These are phyloP conservation scores for Knipowitschia caucasica DNA, from an alignment of 2,797 vertebrate species.

Conservation along the genomic window DNA sequence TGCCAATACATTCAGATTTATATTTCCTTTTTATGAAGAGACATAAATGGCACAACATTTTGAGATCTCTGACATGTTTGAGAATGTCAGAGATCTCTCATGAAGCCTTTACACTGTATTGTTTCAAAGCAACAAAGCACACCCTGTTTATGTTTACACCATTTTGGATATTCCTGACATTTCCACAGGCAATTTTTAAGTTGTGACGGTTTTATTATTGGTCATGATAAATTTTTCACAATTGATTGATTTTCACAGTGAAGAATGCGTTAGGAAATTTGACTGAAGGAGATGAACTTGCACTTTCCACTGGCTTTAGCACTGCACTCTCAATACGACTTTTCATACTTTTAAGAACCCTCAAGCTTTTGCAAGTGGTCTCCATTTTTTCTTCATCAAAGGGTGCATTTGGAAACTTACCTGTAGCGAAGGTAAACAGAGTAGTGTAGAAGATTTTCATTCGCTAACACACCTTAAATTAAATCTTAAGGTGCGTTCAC, in stretches of 20 bases:
- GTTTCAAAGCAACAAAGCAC: not conserved
- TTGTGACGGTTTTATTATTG: not conserved
- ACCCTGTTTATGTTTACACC: slow-evolving; percentile 33
- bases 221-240: too few relatives aligned
- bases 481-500: too few relatives aligned
- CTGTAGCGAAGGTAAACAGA: too few relatives aligned
- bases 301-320: slow-evolving; percentile 19
- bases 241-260: too few relatives aligned
- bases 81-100: too few relatives aligned
- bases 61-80: too few relatives aligned
- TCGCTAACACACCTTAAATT: too few relatives aligned
- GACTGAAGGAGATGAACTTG: slow-evolving; percentile 11
- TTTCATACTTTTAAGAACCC: slow-evolving; percentile 32
- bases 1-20: slow-evolving; percentile 44
- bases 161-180: not conserved
- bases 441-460: too few relatives aligned
- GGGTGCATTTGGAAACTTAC: too few relatives aligned
- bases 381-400: too few relatives aligned
- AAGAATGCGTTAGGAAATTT: slow-evolving; percentile 7
- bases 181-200: not conserved
- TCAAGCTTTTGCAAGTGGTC: too few relatives aligned
- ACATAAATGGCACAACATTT: not conserved
- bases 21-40: slow-evolving; percentile 24
- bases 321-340: slow-evolving; percentile 10
- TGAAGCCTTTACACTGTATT: slow-evolving; percentile 11